These are phyloP conservation scores for Leptinotarsa tumamoca DNA, from an alignment of 2,888 invertebrate species.

Conservation along the genomic window DNA sequence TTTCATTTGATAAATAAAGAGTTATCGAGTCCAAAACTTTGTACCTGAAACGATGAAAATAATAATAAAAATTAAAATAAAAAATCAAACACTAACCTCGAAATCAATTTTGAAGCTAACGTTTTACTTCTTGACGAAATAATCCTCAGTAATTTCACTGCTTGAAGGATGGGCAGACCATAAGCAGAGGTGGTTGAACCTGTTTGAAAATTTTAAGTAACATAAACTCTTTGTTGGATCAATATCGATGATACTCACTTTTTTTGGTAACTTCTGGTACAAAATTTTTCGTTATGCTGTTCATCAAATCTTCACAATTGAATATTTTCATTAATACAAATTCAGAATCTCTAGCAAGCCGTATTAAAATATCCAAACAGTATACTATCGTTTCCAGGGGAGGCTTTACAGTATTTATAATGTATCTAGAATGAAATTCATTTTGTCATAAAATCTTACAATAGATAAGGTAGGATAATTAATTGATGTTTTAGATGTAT, in stretches of 20 bases:
- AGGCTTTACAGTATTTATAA: constrained; percentile 78
- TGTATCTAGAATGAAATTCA: constrained; percentile 71
- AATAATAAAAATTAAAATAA: not conserved
- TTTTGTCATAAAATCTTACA: too few relatives aligned
- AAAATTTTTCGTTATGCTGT: constrained; percentile 72
- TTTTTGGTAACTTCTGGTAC: constrained; percentile 64
- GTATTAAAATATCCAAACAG: constrained; percentile 82
- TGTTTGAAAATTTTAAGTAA: constrained; percentile 11
- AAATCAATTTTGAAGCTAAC: constrained; percentile 69
- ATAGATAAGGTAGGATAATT: too few relatives aligned
- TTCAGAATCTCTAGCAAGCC: constrained; percentile 82
- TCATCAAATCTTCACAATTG: constrained; percentile 74
- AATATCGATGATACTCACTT: constrained; percentile 27
- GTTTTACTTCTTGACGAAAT: constrained; percentile 74
- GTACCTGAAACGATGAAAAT: constrained; percentile 60
- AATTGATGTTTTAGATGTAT: too few relatives aligned
- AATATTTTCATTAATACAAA: constrained; percentile 75
- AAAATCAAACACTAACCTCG: constrained; percentile 61
- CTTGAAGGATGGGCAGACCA: constrained; percentile 76
- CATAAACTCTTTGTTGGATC: not conserved
- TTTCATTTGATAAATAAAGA: constrained; percentile 71
- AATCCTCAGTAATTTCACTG: constrained; percentile 80
- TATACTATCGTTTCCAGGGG: constrained; percentile 79
- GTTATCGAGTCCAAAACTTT: constrained; percentile 70
- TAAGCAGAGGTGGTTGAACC: constrained; percentile 65